Percentiles rank a stretch among this genome's conserved stretches.
phyloP scores from a whole-genome alignment of 2,113 vertebrate genomes.

The Onychostruthus taczanowskii region DNA sequence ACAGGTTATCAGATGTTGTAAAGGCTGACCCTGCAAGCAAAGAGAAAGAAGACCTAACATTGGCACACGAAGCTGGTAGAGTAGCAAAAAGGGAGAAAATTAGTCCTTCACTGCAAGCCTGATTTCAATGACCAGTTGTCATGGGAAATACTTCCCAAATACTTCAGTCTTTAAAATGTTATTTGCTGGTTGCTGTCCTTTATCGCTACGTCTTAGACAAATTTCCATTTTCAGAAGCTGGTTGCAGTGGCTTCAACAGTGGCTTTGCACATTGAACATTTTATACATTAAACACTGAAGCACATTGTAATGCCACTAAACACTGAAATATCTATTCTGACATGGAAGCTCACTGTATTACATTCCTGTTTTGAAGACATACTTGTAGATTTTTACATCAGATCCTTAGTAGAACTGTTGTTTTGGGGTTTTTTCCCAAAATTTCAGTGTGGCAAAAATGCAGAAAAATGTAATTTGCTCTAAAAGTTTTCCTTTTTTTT shows the following conservation, averaged over 20 bases:
- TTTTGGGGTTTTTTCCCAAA: background rate
- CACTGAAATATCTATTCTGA: background rate
- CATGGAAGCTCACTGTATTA: background rate
- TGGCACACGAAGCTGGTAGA: background rate
- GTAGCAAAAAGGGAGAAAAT: background rate
- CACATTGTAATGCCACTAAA: background rate
- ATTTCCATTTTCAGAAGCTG: background rate
- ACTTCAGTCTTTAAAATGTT: background rate
- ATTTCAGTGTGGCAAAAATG: background rate
- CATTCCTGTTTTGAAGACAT: background rate
- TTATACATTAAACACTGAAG: background rate
- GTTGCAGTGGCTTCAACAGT: background rate
- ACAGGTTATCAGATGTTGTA: slow-evolving; percentile 92
- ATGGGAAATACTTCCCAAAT: background rate
- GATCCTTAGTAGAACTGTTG: background rate
- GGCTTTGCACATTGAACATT: background rate
- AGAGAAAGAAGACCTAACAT: background rate
- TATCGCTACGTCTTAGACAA: background rate
- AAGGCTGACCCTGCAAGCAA: slow-evolving; percentile 88
- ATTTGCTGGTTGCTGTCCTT: background rate
- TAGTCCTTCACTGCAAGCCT: background rate
- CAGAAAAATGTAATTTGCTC: background rate
- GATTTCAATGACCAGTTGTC: background rate
- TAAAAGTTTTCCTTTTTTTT: background rate
- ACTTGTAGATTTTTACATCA: background rate